Conservation (phyloP, 2,888 invertebrate genomes). For the Balanococcus diminutus region DNA sequence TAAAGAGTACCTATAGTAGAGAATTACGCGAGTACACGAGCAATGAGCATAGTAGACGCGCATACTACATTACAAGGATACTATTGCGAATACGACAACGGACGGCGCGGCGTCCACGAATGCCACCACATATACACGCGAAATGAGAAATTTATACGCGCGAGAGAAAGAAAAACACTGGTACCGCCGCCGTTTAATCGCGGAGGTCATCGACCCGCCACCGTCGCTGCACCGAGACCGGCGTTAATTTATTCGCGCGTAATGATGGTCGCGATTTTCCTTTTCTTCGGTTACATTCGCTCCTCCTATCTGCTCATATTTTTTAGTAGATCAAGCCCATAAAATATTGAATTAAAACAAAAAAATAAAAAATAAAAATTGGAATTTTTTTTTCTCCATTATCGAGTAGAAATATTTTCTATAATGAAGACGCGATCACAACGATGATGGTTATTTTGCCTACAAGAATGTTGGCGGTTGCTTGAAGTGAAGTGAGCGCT, state of each 20-base stretch:
- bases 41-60: not conserved
- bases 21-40: not conserved
- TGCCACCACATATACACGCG: not conserved
- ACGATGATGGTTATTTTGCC: not conserved
- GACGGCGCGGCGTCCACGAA: not conserved
- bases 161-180: not conserved
- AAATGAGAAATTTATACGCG: not conserved
- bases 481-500: not conserved
- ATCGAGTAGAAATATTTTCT: too few species aligned
- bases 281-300: not conserved
- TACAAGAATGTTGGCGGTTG: not conserved
- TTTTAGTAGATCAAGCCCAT: too few species aligned
- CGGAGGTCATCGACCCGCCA: not conserved
- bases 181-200: not conserved
- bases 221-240: not conserved
- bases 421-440: not conserved
- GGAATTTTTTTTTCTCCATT: too few species aligned
- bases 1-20: not conserved
- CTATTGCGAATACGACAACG: not conserved
- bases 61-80: not conserved
- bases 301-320: too few species aligned
- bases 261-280: not conserved
- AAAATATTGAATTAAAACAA: too few species aligned
- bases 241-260: slow-evolving; percentile 4
- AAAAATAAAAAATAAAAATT: too few species aligned